Evolutionary conservation across 1,140 invertebrate species (phyloP).

Genomic region (Drosophila lini): DNA sequence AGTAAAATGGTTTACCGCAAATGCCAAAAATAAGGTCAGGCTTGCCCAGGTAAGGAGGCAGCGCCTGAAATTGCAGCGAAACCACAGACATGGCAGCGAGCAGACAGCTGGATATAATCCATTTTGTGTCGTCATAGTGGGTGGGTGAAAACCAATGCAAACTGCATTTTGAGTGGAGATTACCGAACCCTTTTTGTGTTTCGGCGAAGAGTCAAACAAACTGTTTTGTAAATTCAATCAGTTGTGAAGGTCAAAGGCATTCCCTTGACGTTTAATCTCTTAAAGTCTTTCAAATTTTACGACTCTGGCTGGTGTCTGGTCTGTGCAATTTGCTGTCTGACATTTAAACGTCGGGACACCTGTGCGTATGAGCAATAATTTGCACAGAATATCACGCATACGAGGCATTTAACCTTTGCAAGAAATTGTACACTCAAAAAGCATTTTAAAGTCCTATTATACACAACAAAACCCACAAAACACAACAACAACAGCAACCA

Average conservation of each 20-base stretch:
- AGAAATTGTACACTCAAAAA: constrained; percentile 63
- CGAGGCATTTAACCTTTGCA: constrained; percentile 65
- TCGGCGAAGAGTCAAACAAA: constrained; percentile 9
- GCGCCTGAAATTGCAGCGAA: constrained; percentile 16
- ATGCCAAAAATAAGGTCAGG: constrained; percentile 36
- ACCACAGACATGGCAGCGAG: constrained; percentile 10
- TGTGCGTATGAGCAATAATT: constrained; percentile 64
- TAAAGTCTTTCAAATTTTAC: constrained; percentile 6
- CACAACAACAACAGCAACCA: constrained; percentile 21
- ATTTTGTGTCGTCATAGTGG: constrained; percentile 10
- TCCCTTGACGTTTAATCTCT: constrained; percentile 19
- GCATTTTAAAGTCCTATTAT: constrained; percentile 70
- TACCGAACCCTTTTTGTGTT: background rate
- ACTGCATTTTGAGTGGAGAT: constrained; percentile 29
- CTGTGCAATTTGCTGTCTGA: constrained; percentile 37
- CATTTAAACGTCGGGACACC: constrained; percentile 34
- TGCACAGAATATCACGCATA: constrained; percentile 65
- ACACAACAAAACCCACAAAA: constrained; percentile 9
- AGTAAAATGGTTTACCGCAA: constrained; percentile 52
- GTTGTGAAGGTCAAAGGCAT: background rate
- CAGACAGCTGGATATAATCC: constrained; percentile 30
- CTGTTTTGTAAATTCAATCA: constrained; percentile 19
- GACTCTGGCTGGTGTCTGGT: constrained; percentile 8
- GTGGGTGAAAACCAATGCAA: constrained; percentile 8
- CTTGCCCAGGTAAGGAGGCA: constrained; percentile 15